These are phyloP conservation scores for Cydia splendana DNA, from an alignment of 1,140 invertebrate genomes.

Conservation along the genomic window DNA sequence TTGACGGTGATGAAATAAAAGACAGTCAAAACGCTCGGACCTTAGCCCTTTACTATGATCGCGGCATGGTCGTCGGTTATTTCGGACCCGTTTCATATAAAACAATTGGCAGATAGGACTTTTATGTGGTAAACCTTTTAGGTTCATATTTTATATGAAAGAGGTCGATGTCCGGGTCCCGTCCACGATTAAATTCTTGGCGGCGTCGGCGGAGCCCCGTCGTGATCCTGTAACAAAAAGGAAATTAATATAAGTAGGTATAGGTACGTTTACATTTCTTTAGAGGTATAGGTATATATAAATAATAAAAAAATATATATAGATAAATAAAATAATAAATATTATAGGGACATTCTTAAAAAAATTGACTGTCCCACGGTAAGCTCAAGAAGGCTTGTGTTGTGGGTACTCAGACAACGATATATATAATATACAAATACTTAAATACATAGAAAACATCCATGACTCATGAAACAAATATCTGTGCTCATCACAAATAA, in stretches of 20 bases:
- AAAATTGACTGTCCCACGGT: no score
- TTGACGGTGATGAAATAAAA: not conserved
- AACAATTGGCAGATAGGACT: not conserved
- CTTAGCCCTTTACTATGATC: not conserved
- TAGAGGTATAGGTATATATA: no score
- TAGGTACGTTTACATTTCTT: no score
- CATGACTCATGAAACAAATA: no score
- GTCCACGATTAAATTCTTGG: constrained; percentile 65
- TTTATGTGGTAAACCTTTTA: not conserved
- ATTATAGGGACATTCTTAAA: no score
- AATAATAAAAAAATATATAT: no score
- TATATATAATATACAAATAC: no score
- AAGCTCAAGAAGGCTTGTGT: no score
- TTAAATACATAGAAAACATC: no score
- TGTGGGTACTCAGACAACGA: no score
- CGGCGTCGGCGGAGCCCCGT: constrained; percentile 77
- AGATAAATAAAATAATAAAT: no score
- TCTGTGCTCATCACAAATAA: no score
- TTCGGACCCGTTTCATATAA: not conserved
- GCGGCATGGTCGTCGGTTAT: not conserved
- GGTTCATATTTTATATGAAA: constrained; percentile 1
- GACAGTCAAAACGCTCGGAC: not conserved
- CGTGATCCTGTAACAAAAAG: constrained; percentile 65
- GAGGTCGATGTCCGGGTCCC: not conserved
- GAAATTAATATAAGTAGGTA: not conserved